Evolutionary conservation across 2,888 invertebrate genomes (phyloP), one percentile per base, ranked within the genome.

Genomic region (Ptychoptera contaminata): DNA sequence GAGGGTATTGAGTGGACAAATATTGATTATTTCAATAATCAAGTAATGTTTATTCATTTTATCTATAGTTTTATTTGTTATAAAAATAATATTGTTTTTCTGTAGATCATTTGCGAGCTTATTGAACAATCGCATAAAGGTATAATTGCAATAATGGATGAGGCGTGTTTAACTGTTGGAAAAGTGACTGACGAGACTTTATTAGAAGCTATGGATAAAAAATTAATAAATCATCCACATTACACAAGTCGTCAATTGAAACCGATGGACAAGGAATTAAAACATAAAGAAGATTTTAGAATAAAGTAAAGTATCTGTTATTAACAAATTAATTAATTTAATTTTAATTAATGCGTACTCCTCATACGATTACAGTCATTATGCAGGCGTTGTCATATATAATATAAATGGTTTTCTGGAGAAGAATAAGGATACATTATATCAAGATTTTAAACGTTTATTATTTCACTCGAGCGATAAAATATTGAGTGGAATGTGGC

Each of bases 1-100:
- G 97, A 98, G 62, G 97, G 96, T 43, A 96, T 98, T 58, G 82
- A 82, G 53, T 97, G 96, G 97, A 78, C 82, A 47, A 84, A 91
- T 55, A 77, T 98, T 50, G 82, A 92, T 47, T 98, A 93, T 68
- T 96, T 97, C 69, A 96, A 97, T 69, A 97, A 98, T 71, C 84
- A 94, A 65, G 74, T 76, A 42, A 16, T 46, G 50, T 38, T 40
- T 7, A 35, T 7, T n/a, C 11, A 7, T 37, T 37, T 14, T 12
- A 12, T n/a, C 37, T 2, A 16, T 37, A 9, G 3, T 32, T 32
- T 32, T 32, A 32, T 11, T 32, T 3, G 4, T 32, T 7, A 7
- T 11, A 32, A 32, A 30, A 30, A 8, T 30, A 30, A 30, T 30
- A 30, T 30, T 30, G 15, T 16, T 14, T 16, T 38, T 42, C 37